These are phyloP conservation scores for Marasmarcha lunaedactyla DNA, from an alignment of 2,888 invertebrate species.

Conservation along the genomic window DNA sequence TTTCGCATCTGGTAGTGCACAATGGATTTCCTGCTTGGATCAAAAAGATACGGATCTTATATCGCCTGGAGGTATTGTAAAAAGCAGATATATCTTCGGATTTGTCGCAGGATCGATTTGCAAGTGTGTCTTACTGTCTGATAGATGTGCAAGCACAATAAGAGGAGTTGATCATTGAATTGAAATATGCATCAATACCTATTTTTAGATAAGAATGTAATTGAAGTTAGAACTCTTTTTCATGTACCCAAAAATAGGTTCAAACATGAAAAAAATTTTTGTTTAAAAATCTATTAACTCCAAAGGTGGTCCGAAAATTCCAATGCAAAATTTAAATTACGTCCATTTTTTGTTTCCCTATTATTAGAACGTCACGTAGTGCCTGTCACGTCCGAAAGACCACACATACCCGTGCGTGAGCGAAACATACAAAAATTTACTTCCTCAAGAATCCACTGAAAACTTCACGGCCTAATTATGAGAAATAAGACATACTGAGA, in stretches of 20 bases:
- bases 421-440: constrained; percentile 21
- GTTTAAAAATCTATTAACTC: no score
- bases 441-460: constrained; percentile 19
- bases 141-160: constrained; percentile 20
- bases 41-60: constrained; percentile 54
- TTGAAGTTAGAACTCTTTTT: no score
- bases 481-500: constrained; percentile 63
- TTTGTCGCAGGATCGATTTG: constrained; percentile 28
- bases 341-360: no score
- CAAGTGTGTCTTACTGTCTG: constrained; percentile 26
- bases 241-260: no score
- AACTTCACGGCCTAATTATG: constrained; percentile 63
- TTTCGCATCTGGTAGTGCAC: constrained; percentile 63
- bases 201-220: no score
- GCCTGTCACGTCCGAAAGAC: constrained; percentile 25
- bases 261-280: no score
- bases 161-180: no score
- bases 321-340: no score
- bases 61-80: constrained; percentile 43
- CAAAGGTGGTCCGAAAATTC: no score
- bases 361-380: not conserved
- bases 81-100: constrained; percentile 35
- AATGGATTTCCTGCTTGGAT: constrained; percentile 66
- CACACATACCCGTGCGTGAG: constrained; percentile 31
- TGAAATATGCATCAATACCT: no score